Evolutionary conservation across 2,797 vertebrate species (phyloP), one percentile per base, ranked within the genome.

Genomic region (Xenentodon cancila): DNA sequence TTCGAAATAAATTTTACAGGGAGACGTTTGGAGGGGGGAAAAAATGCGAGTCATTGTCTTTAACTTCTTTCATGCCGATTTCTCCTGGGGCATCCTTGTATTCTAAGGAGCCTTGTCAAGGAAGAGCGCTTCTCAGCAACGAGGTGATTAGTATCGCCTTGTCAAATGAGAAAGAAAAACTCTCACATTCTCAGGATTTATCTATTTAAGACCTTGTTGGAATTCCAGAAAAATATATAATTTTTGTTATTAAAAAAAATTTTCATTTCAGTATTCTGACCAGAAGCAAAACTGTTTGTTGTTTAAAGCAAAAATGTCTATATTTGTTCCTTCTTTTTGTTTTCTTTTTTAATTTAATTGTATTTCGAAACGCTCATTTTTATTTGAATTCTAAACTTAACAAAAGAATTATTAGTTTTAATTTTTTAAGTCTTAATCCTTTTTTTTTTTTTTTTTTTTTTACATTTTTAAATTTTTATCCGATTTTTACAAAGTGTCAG

Each of bases 1-100:
- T 99, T 97, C 94, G 94, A 97, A 97, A 98, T 98, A 98, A 97
- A 98, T 99, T 98, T 96, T 93, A 95, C 94, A 94, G 95, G 94
- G 95, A 95, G 94, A 95, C 95, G 94, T 96, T 96, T 94, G 89
- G 93, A 89, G 84, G 78, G 90, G 90, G 0, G 13, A 15, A 84
- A 87, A 91, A 91, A 89, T 65, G 91, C 87, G 71, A 94, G 94
- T 92, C 89, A 89, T 94, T 96, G 94, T 95, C 94, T 96, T 97
- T 96, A 96, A 96, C 94, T 93, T 95, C 94, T 97, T 96, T 96
- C 93, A 95, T 93, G 91, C 91, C 94, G 91, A 95, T 95, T 95
- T 96, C 95, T 97, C 96, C 84, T 64, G 92, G 79, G 94, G 93
- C 87, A 92, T 85, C 69, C 78, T 72, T 69, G 80, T 81, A 81